phyloP scores from a whole-genome alignment of 2,888 invertebrate species.

The Geotrupes spiniger region DNA sequence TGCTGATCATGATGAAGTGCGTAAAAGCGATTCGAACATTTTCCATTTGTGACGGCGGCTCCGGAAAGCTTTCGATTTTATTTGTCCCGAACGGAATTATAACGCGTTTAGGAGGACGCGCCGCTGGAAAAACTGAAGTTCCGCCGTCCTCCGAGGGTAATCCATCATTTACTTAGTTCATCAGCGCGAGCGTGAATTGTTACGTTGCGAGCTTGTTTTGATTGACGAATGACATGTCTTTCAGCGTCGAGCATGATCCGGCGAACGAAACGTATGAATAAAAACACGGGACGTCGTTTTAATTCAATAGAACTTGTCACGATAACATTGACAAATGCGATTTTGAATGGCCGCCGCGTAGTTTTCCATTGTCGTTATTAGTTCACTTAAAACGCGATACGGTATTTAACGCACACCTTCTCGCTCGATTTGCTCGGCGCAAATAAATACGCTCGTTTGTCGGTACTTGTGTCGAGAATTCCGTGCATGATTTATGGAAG shows the following conservation, averaged over 20 bases:
- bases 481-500: too few species aligned
- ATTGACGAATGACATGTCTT: slow-evolving; percentile 39
- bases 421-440: not conserved
- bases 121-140: too few species aligned
- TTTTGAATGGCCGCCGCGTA: slow-evolving; percentile 36
- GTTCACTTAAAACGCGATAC: slow-evolving; percentile 23
- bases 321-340: slow-evolving; percentile 44
- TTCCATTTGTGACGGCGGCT: not conserved
- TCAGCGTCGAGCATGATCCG: slow-evolving; percentile 33
- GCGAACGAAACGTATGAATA: slow-evolving; percentile 22
- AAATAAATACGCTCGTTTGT: slow-evolving; percentile 2
- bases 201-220: slow-evolving; percentile 34
- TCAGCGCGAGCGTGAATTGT: slow-evolving; percentile 30
- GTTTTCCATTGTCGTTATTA: slow-evolving; percentile 27
- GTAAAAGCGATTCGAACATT: slow-evolving; percentile 5
- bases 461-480: not conserved
- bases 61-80: not conserved
- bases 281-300: slow-evolving; percentile 36
- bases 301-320: slow-evolving; percentile 45
- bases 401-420: slow-evolving; percentile 20
- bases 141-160: slow-evolving; percentile 24
- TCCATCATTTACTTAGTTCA: slow-evolving; percentile 36
- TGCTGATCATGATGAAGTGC: not conserved
- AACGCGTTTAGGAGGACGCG: too few species aligned
- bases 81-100: not conserved